Percentiles rank a stretch among this genome's conserved stretches.
Conservation (phyloP, 2,888 invertebrate species). For the Synanthedon formicaeformis region DNA sequence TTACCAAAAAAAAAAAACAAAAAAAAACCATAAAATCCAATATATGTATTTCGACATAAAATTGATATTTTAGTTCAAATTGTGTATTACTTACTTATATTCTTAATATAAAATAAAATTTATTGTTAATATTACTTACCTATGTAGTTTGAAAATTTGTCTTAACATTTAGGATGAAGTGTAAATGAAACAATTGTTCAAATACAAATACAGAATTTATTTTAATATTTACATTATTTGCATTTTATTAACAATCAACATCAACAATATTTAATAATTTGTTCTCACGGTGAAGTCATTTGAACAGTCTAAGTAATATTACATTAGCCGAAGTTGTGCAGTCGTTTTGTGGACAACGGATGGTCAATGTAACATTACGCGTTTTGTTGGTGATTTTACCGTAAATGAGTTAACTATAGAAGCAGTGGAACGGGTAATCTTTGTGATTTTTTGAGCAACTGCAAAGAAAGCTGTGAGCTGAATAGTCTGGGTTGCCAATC, state of each 20-base stretch:
- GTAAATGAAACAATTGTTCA: conserved; percentile 54
- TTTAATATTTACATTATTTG: conserved; percentile 80
- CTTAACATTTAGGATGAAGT: no score
- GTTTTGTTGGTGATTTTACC: conserved; percentile 34
- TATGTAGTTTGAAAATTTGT: no score
- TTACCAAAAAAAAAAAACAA: no score
- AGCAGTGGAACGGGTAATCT: conserved; percentile 48
- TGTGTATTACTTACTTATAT: no score
- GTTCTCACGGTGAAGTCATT: conserved; percentile 65
- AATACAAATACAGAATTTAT: conserved; percentile 80
- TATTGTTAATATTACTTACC: no score
- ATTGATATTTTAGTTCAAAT: no score
- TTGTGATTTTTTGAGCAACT: conserved; percentile 58
- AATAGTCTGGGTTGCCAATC: conserved; percentile 44
- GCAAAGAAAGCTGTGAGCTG: conserved; percentile 66
- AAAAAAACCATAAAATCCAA: no score
- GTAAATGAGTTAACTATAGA: conserved; percentile 37
- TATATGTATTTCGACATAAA: no score
- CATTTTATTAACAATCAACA: conserved; percentile 84
- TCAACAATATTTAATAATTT: conserved; percentile 79
- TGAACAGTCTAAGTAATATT: conserved; percentile 55
- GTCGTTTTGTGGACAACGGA: conserved; percentile 13
- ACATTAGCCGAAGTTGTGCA: conserved; percentile 32
- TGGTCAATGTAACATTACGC: conserved; percentile 47
- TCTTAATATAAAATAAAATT: no score